Evolutionary conservation across 1,140 invertebrate genomes (phyloP).

Genomic region (Trichonephila clavipes): DNA sequence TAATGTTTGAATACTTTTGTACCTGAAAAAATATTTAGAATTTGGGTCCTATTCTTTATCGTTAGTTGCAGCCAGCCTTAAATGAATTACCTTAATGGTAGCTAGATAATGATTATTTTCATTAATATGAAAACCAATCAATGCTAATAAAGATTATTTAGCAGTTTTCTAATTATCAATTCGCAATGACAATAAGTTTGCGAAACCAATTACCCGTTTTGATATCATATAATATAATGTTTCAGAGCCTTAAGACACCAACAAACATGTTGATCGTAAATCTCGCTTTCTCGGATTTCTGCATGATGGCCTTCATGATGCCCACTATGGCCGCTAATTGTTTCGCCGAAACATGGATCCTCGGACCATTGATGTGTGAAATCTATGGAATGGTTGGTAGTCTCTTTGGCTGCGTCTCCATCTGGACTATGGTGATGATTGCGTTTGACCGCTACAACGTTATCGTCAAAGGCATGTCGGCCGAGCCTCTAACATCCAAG

Average conservation of each 20-base stretch:
- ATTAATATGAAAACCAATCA: no score
- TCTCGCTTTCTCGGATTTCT: constrained; percentile 92
- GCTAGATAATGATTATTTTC: no score
- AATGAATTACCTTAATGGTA: no score
- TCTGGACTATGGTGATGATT: constrained; percentile 91
- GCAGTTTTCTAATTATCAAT: no score
- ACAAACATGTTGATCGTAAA: constrained; percentile 92
- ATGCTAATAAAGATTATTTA: no score
- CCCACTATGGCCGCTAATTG: constrained; percentile 91
- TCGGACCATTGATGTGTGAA: constrained; percentile 90
- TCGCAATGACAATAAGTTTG: no score
- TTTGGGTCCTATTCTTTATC: no score
- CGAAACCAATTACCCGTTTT: no score
- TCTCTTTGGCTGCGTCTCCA: constrained; percentile 89
- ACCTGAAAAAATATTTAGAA: no score
- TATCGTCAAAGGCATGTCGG: constrained; percentile 89
- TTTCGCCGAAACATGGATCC: constrained; percentile 92
- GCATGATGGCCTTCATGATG: constrained; percentile 91
- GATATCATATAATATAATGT: background rate
- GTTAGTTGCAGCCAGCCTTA: no score
- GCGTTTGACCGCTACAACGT: constrained; percentile 92
- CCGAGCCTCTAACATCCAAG: constrained; percentile 86
- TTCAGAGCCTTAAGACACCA: constrained; percentile 86
- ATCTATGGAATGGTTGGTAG: constrained; percentile 90
- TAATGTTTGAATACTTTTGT: no score